phyloP scores from a whole-genome alignment of 2,113 vertebrate species.

The Nicator chloris region DNA sequence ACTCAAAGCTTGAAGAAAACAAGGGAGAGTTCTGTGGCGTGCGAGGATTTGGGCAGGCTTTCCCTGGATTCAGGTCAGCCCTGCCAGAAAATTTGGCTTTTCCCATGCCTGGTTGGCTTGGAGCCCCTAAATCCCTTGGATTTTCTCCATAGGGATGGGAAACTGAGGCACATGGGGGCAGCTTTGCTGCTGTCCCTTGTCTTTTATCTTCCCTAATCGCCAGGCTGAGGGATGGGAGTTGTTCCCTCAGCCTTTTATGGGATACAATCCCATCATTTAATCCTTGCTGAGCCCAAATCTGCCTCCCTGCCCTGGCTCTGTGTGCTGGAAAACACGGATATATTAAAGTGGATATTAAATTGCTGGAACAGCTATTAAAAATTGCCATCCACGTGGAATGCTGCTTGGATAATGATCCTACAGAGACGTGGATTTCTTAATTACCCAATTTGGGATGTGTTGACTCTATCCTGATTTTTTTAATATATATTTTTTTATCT shows the following conservation, averaged over 20 bases:
- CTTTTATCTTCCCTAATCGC: not conserved
- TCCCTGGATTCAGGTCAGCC: not conserved
- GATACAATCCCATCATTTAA: not conserved
- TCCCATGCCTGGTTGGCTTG: fast-evolving
- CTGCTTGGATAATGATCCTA: not conserved
- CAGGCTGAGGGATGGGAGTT: not conserved
- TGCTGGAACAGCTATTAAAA: not conserved
- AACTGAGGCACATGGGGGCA: not conserved
- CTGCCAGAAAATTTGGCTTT: not conserved
- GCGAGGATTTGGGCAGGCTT: fast-evolving
- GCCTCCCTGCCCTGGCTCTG: not conserved
- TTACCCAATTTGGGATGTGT: not conserved
- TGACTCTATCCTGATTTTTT: not conserved
- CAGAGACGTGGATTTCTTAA: not conserved
- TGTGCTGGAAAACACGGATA: not conserved
- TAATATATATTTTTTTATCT: not conserved
- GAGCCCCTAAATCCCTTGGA: not conserved
- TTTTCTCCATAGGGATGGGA: not conserved
- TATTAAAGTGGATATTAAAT: slow-evolving; percentile 23
- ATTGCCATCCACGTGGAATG: not conserved
- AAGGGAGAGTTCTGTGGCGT: not conserved
- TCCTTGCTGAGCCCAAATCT: slow-evolving; percentile 35
- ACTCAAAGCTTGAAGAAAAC: not conserved
- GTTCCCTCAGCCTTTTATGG: not conserved
- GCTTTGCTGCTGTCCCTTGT: not conserved